Evolutionary conservation across 2,888 invertebrate genomes (phyloP).

Genomic region (Drepanosiphum platanoidis): DNA sequence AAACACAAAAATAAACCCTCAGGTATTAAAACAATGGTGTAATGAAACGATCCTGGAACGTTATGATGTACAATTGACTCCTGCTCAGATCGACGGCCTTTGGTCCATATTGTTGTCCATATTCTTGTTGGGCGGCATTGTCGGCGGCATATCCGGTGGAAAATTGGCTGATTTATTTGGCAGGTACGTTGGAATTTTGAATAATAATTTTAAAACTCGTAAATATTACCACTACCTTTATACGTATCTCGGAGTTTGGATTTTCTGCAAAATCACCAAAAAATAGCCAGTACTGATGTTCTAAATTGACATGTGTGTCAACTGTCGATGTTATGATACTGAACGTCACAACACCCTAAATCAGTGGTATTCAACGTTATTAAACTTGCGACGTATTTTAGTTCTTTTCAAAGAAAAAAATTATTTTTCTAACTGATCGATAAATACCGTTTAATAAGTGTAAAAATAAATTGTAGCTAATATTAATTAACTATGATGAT

Average conservation of each 20-base stretch:
- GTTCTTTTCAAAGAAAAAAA: too few relatives aligned
- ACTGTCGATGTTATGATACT: slow-evolving; percentile 21
- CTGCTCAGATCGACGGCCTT: slow-evolving; percentile 68
- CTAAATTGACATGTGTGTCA: neutral
- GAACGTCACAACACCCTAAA: slow-evolving; percentile 69
- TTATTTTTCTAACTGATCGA: too few relatives aligned
- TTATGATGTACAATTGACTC: slow-evolving; percentile 71
- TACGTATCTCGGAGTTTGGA: too few relatives aligned
- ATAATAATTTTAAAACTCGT: neutral
- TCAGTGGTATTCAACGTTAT: too few relatives aligned
- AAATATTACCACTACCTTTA: too few relatives aligned
- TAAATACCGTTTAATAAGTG: too few relatives aligned
- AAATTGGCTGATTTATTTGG: slow-evolving; percentile 81
- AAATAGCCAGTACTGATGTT: too few relatives aligned
- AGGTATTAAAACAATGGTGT: slow-evolving; percentile 80
- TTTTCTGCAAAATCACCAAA: too few relatives aligned
- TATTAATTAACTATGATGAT: too few relatives aligned
- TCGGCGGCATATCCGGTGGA: slow-evolving; percentile 85
- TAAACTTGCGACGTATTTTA: too few relatives aligned
- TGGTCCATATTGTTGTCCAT: slow-evolving; percentile 89
- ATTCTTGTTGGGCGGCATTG: slow-evolving; percentile 88
- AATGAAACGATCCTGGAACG: slow-evolving; percentile 75
- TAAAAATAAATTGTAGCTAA: too few relatives aligned
- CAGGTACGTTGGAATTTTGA: slow-evolving; percentile 70
- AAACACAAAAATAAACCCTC: too few relatives aligned